phyloP scores from a whole-genome alignment of 1,140 invertebrate species.

The Pinna nobilis region DNA sequence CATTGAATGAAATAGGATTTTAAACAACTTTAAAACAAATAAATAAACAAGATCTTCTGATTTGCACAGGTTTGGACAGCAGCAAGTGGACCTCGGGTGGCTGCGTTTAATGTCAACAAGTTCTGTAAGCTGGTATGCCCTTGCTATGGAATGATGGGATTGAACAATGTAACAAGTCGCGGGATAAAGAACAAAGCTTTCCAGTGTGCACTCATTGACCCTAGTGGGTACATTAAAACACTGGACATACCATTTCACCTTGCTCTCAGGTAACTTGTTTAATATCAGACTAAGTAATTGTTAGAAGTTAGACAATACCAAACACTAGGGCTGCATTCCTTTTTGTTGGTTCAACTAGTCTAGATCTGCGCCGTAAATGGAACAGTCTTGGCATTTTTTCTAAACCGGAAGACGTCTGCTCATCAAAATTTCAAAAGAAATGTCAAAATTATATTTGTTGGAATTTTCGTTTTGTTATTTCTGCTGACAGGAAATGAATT shows the following conservation, averaged over 20 bases:
- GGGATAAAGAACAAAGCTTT: conserved; percentile 78
- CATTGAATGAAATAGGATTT: background rate
- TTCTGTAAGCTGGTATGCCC: conserved; percentile 79
- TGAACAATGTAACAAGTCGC: conserved; percentile 76
- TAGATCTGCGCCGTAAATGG: no score
- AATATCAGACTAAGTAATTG: no score
- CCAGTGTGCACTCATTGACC: conserved; percentile 88
- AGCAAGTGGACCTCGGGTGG: conserved; percentile 90
- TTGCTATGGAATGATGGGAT: conserved; percentile 86
- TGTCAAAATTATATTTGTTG: background rate
- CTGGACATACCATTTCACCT: conserved; percentile 93
- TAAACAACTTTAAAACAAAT: background rate
- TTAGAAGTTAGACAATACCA: no score
- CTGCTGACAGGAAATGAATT: no score
- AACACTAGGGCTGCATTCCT: no score
- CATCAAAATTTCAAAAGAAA: background rate
- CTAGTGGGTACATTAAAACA: conserved; percentile 86
- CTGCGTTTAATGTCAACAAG: conserved; percentile 91
- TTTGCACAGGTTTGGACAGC: conserved; percentile 81
- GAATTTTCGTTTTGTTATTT: no score
- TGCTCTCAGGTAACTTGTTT: conserved; percentile 74
- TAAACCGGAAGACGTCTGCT: no score
- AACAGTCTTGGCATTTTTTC: no score
- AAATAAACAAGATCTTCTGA: background rate
- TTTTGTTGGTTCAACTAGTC: no score